phyloP scores from a whole-genome alignment of 2,888 invertebrate species.

The Ypsolopha sequella region DNA sequence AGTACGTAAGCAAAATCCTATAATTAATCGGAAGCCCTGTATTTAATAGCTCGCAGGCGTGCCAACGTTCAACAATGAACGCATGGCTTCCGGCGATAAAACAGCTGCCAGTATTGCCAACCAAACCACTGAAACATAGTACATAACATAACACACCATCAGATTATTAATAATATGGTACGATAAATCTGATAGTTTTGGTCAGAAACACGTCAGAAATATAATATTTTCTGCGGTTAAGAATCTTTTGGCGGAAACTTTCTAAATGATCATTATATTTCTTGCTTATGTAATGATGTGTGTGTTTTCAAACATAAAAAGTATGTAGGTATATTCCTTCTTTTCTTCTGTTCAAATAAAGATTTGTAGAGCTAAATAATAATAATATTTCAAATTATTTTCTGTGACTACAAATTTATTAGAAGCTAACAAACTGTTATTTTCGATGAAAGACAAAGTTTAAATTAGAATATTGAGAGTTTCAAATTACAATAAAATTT shows the following conservation, averaged over 20 bases:
- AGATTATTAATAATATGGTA: not conserved
- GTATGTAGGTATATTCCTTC: too few species aligned
- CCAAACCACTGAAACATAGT: constrained; percentile 14
- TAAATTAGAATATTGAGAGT: too few species aligned
- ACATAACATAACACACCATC: constrained; percentile 13
- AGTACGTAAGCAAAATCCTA: constrained; percentile 13
- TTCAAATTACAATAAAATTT: too few species aligned
- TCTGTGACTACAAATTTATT: too few species aligned
- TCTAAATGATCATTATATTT: too few species aligned
- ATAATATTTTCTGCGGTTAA: not conserved
- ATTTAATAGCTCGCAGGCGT: constrained; percentile 28
- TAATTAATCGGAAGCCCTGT: constrained; percentile 24
- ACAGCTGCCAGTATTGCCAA: constrained; percentile 21
- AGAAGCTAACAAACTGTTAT: too few species aligned
- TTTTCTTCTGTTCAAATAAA: too few species aligned
- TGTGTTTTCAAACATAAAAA: too few species aligned
- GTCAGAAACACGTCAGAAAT: not conserved
- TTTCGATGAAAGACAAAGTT: too few species aligned
- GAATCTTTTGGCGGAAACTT: not conserved
- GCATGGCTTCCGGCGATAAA: constrained; percentile 34
- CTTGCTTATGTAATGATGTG: too few species aligned
- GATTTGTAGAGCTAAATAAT: too few species aligned
- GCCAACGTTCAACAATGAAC: constrained; percentile 25
- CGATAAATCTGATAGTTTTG: constrained; percentile 11
- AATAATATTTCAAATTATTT: too few species aligned